Base-by-base conservation (phyloP, 1,140 invertebrate genomes). In the Scaptomyza graminum region DNA sequence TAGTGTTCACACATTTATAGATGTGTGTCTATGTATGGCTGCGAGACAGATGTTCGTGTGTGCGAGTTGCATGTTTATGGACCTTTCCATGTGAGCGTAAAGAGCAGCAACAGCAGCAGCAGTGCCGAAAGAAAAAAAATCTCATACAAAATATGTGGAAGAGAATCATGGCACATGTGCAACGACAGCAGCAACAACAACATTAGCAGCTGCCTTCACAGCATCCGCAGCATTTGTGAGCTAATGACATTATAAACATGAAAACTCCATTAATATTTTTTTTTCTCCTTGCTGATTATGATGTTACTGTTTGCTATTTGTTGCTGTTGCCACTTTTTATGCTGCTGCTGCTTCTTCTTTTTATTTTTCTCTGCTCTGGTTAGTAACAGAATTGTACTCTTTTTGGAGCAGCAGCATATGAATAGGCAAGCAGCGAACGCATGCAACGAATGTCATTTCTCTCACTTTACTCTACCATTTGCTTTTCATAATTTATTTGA, bases 231-330 rank as follows among this genome's bases (percentile, higher is more conserved):
- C 76, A 85, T 90, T 90, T 89, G 75, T 82, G 72, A 90, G 85
- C 85, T 90, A 90, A 90, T 90, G 85, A 90, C 87, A 90, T 90
- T 90, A 90, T 90, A 90, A 85, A 90, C 85, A 90, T 87, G 85
- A 90, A 90, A 90, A 90, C 78, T 90, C 85, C 85, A 90, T 90
- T 90, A 90, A 90, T 90, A 90, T 90, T 76, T 80, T 41, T 88
- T 77, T 77, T 34, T 34, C 6, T 34, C 7, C 6, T 34, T 34
- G 64, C 69, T 80, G 67, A 79, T 83, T 77, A 84, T 90, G 65
- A 90, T 84, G 84, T 74, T 84, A 60, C 28, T 72, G 61, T 52
- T 54, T 46, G 39, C 44, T 12, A 41, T 50, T 25, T 63, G 46
- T 28, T 49, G 51, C 31, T 64, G 61, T 43, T 52, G 31, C 47